phyloP scores from a whole-genome alignment of 2,888 invertebrate species.

The Trissolcus japonicus region DNA sequence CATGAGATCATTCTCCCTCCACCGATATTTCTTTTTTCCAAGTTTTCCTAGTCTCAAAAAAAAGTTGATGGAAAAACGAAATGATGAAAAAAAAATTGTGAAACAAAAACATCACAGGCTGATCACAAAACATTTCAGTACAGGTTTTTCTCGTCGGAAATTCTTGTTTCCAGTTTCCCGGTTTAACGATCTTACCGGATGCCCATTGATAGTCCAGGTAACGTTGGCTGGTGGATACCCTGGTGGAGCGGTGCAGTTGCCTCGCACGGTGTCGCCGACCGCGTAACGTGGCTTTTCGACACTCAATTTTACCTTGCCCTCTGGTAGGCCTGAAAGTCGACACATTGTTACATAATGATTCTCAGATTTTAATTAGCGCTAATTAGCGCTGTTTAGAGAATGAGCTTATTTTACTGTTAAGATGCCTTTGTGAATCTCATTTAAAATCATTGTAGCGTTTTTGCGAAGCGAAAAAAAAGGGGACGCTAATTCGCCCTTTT shows the following conservation, averaged over 20 bases:
- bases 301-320: constrained; percentile 81
- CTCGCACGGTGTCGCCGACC: constrained; percentile 82
- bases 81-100: too few relatives aligned
- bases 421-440: constrained; percentile 29
- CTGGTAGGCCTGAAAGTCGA: constrained; percentile 81
- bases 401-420: constrained; percentile 37
- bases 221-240: constrained; percentile 84
- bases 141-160: constrained; percentile 57
- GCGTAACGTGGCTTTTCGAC: constrained; percentile 84
- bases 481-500: constrained; percentile 16
- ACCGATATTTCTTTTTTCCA: too few relatives aligned
- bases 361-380: constrained; percentile 40
- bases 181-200: constrained; percentile 66
- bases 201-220: constrained; percentile 83
- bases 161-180: constrained; percentile 39
- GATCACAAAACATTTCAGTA: constrained; percentile 46
- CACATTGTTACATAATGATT: constrained; percentile 43
- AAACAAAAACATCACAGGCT: constrained; percentile 1
- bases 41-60: too few relatives aligned
- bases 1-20: too few relatives aligned
- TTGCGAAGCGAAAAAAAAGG: constrained; percentile 12
- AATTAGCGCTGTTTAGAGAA: constrained; percentile 34
- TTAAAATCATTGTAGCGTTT: not conserved
- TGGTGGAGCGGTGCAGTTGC: constrained; percentile 83
- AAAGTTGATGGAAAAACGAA: too few relatives aligned